Evolutionary conservation across 2,797 vertebrate genomes (phyloP).

Genomic region (Melanogrammus aeglefinus): DNA sequence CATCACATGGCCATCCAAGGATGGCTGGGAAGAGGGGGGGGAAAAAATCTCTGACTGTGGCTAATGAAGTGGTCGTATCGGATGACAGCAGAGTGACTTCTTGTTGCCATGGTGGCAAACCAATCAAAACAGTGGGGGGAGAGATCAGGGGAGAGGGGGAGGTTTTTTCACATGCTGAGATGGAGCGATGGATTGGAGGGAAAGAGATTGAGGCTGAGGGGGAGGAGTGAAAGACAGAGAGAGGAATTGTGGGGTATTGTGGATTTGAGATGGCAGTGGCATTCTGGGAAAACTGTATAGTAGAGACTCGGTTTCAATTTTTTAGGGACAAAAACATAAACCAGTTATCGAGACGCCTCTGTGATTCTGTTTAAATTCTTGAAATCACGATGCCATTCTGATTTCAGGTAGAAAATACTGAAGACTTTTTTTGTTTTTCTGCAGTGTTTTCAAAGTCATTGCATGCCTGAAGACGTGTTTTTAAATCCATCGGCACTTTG

Average conservation of each 20-base stretch:
- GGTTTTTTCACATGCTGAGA: neutral
- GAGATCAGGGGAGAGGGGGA: neutral
- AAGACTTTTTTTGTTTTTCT: neutral
- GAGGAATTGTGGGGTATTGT: neutral
- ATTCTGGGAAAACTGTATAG: neutral
- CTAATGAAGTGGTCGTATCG: neutral
- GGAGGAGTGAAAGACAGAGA: neutral
- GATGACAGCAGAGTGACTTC: neutral
- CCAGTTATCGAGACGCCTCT: neutral
- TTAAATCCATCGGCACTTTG: neutral
- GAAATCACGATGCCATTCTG: neutral
- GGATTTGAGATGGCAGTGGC: neutral
- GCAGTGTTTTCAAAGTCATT: too few species aligned
- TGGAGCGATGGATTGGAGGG: neutral
- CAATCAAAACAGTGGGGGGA: neutral
- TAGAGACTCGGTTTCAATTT: neutral
- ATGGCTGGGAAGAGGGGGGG: neutral
- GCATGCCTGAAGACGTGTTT: neutral
- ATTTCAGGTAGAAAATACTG: neutral
- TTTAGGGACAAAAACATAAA: neutral
- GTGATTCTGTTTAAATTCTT: neutral
- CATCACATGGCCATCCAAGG: neutral
- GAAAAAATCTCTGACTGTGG: neutral
- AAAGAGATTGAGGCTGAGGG: neutral
- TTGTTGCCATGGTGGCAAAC: slow-evolving; percentile 1